A percentile compares a stretch with the other conserved stretches of the same genome.
Conservation (phyloP, 2,888 invertebrate genomes). For the Teleiodes luculella region DNA sequence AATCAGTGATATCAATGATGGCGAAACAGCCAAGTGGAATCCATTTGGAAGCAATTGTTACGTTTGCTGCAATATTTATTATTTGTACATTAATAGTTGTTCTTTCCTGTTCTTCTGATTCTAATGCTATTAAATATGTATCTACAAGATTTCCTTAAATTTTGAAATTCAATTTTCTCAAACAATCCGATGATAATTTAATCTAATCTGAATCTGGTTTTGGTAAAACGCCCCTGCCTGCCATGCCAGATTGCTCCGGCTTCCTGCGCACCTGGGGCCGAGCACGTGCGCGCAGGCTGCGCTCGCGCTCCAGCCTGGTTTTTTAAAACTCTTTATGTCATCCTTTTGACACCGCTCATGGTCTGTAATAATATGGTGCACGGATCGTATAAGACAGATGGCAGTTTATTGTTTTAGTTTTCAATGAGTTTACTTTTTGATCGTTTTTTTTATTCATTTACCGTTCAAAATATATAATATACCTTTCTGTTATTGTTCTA, state of each 20-base stretch:
- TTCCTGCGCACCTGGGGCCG: conserved; percentile 52
- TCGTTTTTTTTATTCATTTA: background rate
- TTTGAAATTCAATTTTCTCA: too few species aligned
- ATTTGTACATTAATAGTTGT: too few species aligned
- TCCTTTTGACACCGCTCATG: conserved; percentile 24
- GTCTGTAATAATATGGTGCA: conserved; percentile 19
- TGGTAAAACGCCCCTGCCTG: background rate
- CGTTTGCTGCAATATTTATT: too few species aligned
- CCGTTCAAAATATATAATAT: too few species aligned
- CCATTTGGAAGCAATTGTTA: background rate
- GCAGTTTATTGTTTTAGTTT: conserved; percentile 9
- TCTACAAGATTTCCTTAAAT: too few species aligned
- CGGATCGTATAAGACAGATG: conserved; percentile 18
- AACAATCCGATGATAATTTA: background rate
- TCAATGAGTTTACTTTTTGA: conserved; percentile 3
- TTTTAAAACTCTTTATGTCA: conserved; percentile 23
- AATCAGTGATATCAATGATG: conserved; percentile 1
- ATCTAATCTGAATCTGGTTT: conserved; percentile 4
- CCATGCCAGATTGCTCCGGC: conserved; percentile 18
- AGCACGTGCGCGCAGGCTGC: conserved; percentile 44
- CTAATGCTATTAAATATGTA: too few species aligned
- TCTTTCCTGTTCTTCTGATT: too few species aligned
- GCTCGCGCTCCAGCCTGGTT: conserved; percentile 18
- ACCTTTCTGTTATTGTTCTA: background rate
- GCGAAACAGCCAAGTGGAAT: background rate